These are phyloP conservation scores for Argynnis bischoffii DNA, from an alignment of 2,888 invertebrate genomes.

Conservation along the genomic window DNA sequence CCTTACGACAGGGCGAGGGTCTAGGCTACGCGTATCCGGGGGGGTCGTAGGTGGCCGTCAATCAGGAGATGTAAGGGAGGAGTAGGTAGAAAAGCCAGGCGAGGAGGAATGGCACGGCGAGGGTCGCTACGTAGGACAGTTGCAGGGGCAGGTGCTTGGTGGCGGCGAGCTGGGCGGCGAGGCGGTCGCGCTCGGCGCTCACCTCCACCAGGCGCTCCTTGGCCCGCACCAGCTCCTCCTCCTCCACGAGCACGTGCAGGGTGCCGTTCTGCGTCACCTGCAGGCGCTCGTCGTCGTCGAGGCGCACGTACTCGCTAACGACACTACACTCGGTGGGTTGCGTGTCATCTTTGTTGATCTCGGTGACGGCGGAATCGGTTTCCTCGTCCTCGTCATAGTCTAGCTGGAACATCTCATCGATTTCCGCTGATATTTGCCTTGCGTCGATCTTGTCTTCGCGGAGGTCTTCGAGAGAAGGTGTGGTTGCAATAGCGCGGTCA, in stretches of 20 bases:
- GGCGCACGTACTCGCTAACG: slow-evolving; percentile 52
- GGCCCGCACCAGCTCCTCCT: slow-evolving; percentile 88
- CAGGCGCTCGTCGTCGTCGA: slow-evolving; percentile 56
- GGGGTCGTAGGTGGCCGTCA: slow-evolving; percentile 82
- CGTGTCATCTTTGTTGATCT: slow-evolving; percentile 55
- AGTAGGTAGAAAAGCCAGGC: slow-evolving; percentile 84
- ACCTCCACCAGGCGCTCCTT: slow-evolving; percentile 88
- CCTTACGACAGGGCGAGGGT: slow-evolving; percentile 31
- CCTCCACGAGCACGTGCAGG: slow-evolving; percentile 86
- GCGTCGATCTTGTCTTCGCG: slow-evolving; percentile 52
- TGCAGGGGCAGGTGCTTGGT: slow-evolving; percentile 82
- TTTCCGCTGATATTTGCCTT: slow-evolving; percentile 68
- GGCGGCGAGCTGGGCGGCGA: slow-evolving; percentile 82
- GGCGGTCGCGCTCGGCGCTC: slow-evolving; percentile 83
- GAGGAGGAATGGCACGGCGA: slow-evolving; percentile 82
- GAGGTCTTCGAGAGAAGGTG: slow-evolving; percentile 51
- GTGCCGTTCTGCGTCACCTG: slow-evolving; percentile 76
- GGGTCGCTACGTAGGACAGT: slow-evolving; percentile 81
- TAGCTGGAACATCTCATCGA: slow-evolving; percentile 76
- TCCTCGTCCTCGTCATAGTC: slow-evolving; percentile 75
- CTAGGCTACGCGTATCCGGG: slow-evolving; percentile 70
- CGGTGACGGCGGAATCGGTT: slow-evolving; percentile 67
- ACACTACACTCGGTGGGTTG: slow-evolving; percentile 16
- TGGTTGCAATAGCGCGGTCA: slow-evolving; percentile 46
- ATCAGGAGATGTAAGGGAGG: slow-evolving; percentile 84